A percentile compares a stretch with the other conserved stretches of the same genome.
These are phyloP conservation scores for Eleutherodactylus coqui DNA, from an alignment of 2,797 vertebrate species.

Conservation along the genomic window DNA sequence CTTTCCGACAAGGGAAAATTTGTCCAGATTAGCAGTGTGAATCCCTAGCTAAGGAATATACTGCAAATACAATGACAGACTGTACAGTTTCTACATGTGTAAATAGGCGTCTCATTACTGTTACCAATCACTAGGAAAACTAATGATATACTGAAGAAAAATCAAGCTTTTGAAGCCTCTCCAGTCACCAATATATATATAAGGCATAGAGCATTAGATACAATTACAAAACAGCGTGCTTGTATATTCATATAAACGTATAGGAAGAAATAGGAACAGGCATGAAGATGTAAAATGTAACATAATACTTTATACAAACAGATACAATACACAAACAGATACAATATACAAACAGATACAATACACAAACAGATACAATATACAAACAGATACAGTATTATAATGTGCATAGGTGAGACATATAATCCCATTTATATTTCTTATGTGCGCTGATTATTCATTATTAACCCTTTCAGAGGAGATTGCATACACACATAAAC, in stretches of 20 bases:
- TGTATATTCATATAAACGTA: not conserved
- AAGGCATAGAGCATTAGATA: not conserved
- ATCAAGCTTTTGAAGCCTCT: too few species aligned
- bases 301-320: not conserved
- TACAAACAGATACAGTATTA: too few species aligned
- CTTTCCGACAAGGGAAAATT: slow-evolving; percentile 21
- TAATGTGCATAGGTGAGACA: not conserved
- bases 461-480: not conserved
- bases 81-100: not conserved
- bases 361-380: too few species aligned
- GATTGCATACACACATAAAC: not conserved
- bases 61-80: not conserved
- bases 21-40: slow-evolving; percentile 29
- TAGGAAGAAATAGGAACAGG: not conserved
- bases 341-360: not conserved
- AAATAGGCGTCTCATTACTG: not conserved
- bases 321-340: not conserved
- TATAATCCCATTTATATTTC: not conserved
- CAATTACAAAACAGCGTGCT: not conserved
- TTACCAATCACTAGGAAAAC: not conserved
- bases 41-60: slow-evolving; percentile 13
- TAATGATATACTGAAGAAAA: too few species aligned
- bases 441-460: not conserved
- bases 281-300: not conserved
- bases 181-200: not conserved